These are phyloP conservation scores for Xiphydria camelus DNA, from an alignment of 2,888 invertebrate genomes.

Conservation along the genomic window DNA sequence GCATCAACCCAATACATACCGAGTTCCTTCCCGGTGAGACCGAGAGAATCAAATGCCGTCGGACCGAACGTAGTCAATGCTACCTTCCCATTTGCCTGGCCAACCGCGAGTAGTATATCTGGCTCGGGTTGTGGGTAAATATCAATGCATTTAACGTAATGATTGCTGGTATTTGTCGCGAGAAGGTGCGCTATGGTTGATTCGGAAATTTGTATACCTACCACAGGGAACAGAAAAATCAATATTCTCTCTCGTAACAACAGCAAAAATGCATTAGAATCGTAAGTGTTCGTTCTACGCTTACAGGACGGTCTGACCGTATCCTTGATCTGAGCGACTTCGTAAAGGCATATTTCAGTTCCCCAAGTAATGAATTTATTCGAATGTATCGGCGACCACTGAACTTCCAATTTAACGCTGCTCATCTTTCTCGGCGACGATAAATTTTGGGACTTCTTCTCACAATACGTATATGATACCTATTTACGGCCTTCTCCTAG, in stretches of 20 bases:
- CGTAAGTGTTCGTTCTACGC: slow-evolving; percentile 23
- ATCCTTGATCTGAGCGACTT: slow-evolving; percentile 69
- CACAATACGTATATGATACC: too few species aligned
- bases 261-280: not conserved
- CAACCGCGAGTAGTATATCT: slow-evolving; percentile 83
- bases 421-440: too few species aligned
- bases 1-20: slow-evolving; percentile 66
- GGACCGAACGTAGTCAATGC: slow-evolving; percentile 78
- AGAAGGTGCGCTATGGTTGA: slow-evolving; percentile 71
- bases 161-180: slow-evolving; percentile 73
- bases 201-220: slow-evolving; percentile 72
- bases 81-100: slow-evolving; percentile 87
- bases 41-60: slow-evolving; percentile 67
- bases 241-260: not conserved
- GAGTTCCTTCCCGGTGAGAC: slow-evolving; percentile 76
- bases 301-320: slow-evolving; percentile 58
- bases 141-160: slow-evolving; percentile 84
- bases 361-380: slow-evolving; percentile 91
- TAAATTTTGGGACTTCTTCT: too few species aligned
- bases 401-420: slow-evolving; percentile 73
- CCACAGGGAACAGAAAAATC: slow-evolving; percentile 35
- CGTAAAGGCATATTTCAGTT: slow-evolving; percentile 85
- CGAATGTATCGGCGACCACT: slow-evolving; percentile 81
- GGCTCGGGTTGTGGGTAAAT: slow-evolving; percentile 78
- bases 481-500: too few species aligned